Base-by-base conservation (phyloP, 2,797 vertebrate genomes). In the Pogoniulus pusillus region DNA sequence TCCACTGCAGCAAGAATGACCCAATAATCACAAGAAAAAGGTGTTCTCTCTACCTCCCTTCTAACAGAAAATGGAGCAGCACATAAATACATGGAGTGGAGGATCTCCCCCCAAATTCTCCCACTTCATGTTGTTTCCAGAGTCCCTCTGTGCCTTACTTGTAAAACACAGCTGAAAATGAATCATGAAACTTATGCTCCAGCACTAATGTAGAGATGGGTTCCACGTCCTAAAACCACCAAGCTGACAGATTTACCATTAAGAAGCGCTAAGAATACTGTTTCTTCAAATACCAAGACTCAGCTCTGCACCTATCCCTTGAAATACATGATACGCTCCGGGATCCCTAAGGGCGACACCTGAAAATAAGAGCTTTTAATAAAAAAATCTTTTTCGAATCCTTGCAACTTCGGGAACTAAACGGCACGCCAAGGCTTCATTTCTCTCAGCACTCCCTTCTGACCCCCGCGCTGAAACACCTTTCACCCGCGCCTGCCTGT, bases 291-390 rank as follows among this genome's bases (percentile, higher is more conserved):
- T 55, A 47, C 3, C 34, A 14, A 18, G 3, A 12, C 3, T 20
- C 23, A 11, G 24, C 27, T 9, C 37, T 22, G 22, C 45, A 18
- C 14, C 54, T 3, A 3, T 1, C 8, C 14, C 54, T 2, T 4
- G n/a, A 37, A 60, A 37, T 0, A 15, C 1, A 4, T 4, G 16
- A 20, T 2, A 29, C 5, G 2, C 63, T 20, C 5, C 0, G 3
- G 47, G 12, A 60, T 7, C 9, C 7, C 47, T 5, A 10, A 18
- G 18, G 23, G 34, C 6, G 7, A 53, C 60, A n/a, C 1, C 26
- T 13, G 60, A 37, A 54, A 54, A 13, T 9, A 8, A 68, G 24
- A 9, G 8, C 7, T 17, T 32, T 43, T 5, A 34, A 24, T 8
- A 16, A 3, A 8, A 17, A 29, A 34, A 12, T 8, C 5, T 30